Percentiles rank a stretch among this genome's conserved stretches.
These are phyloP conservation scores for Argynnis bischoffii DNA, from an alignment of 2,888 invertebrate species.

Conservation along the genomic window DNA sequence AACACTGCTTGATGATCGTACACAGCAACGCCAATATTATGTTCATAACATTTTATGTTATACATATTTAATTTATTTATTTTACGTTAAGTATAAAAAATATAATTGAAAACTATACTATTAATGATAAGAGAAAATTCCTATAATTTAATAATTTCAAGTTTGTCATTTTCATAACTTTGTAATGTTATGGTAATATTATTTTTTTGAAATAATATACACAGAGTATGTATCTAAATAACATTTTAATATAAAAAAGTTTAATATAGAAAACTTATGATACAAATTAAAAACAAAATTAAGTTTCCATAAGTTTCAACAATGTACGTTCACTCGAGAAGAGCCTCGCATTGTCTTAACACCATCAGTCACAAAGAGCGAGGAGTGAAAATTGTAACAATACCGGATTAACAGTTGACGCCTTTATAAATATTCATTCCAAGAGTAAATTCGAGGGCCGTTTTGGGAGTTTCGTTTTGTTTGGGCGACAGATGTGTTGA, in stretches of 20 bases:
- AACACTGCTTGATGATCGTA: slow-evolving; percentile 53
- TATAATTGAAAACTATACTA: no score
- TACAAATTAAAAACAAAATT: neutral
- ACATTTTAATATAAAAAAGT: neutral
- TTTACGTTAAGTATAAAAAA: no score
- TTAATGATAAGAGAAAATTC: no score
- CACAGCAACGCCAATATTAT: slow-evolving; percentile 41
- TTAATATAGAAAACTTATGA: neutral
- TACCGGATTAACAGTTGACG: slow-evolving; percentile 78
- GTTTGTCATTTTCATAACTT: neutral
- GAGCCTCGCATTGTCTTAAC: slow-evolving; percentile 72
- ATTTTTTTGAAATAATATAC: no score
- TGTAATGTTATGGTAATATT: neutral
- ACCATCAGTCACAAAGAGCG: slow-evolving; percentile 69
- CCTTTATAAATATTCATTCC: slow-evolving; percentile 81
- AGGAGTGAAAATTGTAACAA: slow-evolving; percentile 74
- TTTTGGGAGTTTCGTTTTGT: slow-evolving; percentile 64
- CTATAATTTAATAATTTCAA: no score
- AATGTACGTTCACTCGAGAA: slow-evolving; percentile 57
- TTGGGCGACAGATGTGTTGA: slow-evolving; percentile 72
- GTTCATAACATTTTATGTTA: no score
- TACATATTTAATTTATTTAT: no score
- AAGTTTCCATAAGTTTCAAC: neutral
- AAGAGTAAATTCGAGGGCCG: slow-evolving; percentile 65
- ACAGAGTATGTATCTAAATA: no score